Conservation (phyloP, 2,797 vertebrate species). For the Leptoclinus maculatus region DNA sequence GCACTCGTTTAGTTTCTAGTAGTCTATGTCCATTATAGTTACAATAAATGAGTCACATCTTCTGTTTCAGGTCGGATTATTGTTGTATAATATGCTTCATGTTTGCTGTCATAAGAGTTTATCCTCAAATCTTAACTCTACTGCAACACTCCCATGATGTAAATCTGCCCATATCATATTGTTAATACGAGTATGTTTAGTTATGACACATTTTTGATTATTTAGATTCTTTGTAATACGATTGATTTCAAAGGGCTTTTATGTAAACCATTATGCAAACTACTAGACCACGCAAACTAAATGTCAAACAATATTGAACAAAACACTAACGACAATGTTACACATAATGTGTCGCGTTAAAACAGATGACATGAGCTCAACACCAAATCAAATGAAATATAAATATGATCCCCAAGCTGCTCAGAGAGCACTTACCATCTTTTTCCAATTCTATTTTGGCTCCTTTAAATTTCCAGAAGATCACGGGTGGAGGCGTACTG, state of each 20-base stretch:
- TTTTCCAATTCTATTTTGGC: constrained; percentile 92
- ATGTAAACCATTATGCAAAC: not conserved
- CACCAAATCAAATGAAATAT: constrained; percentile 3
- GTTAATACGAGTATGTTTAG: not conserved
- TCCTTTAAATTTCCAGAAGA: constrained; percentile 96
- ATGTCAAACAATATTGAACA: not conserved
- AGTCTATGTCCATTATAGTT: not conserved
- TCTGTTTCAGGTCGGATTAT: not conserved
- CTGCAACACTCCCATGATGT: not conserved
- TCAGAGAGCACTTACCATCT: constrained; percentile 88
- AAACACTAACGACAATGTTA: constrained; percentile 4
- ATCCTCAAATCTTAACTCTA: not conserved
- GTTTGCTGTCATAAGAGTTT: not conserved
- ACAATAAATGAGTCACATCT: not conserved
- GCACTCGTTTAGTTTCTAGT: not conserved
- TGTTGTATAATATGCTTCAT: not conserved
- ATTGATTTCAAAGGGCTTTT: not conserved
- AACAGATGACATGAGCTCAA: not conserved
- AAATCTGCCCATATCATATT: not conserved
- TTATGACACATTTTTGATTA: not conserved
- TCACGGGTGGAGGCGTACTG: constrained; percentile 92
- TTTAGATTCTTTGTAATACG: not conserved
- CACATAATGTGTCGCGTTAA: not conserved
- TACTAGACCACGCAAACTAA: not conserved
- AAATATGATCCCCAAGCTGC: not conserved